Conservation (phyloP, 2,888 invertebrate genomes). For the Geotrupes spiniger region DNA sequence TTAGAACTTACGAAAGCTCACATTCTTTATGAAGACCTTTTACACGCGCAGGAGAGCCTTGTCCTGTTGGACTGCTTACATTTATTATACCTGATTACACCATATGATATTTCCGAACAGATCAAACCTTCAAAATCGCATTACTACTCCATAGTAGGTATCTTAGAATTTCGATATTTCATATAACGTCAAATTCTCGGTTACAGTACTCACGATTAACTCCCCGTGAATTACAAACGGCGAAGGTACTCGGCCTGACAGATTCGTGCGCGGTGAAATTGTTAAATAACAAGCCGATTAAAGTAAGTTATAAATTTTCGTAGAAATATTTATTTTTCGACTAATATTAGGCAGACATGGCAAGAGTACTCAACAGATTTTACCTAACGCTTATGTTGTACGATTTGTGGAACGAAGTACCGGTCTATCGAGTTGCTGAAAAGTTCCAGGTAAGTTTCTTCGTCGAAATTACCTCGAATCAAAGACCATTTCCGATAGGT, state of each 20-base stretch:
- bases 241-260: conserved; percentile 72
- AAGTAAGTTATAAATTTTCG: conserved; percentile 49
- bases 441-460: conserved; percentile 55
- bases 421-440: conserved; percentile 66
- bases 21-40: conserved; percentile 71
- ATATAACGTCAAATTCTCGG: conserved; percentile 21
- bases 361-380: conserved; percentile 69
- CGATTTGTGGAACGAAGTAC: conserved; percentile 69
- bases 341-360: conserved; percentile 61
- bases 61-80: conserved; percentile 81
- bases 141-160: conserved; percentile 62
- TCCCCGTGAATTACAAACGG: conserved; percentile 65
- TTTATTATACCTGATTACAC: conserved; percentile 82
- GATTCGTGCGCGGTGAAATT: conserved; percentile 69
- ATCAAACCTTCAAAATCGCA: conserved; percentile 54
- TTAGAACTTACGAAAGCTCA: conserved; percentile 72
- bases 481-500: background rate
- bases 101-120: conserved; percentile 64
- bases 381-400: conserved; percentile 83
- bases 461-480: conserved; percentile 1
- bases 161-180: background rate
- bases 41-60: conserved; percentile 68
- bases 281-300: conserved; percentile 64
- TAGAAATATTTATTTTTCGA: too few relatives aligned
- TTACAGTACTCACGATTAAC: conserved; percentile 63